A percentile compares a stretch with the other conserved stretches of the same genome.
Conservation (phyloP, 1,140 invertebrate genomes). For the Scaptomyza pallida region DNA sequence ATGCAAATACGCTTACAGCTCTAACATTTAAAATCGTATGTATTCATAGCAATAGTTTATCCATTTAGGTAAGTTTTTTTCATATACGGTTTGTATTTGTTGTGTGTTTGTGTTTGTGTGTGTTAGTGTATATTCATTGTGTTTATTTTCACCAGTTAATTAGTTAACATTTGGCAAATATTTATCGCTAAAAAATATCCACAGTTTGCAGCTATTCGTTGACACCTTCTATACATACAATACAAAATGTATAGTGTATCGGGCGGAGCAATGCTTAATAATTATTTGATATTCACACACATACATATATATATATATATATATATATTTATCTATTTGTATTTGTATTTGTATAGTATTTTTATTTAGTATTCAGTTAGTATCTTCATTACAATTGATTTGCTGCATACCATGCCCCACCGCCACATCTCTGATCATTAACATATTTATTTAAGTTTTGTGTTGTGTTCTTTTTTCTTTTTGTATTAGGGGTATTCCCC, state of each 20-base stretch:
- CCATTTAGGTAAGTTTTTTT: too few relatives aligned
- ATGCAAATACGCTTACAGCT: constrained; percentile 25
- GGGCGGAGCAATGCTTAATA: constrained; percentile 9
- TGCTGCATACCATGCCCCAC: neutral
- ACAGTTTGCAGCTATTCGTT: constrained; percentile 6
- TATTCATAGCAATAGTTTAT: too few relatives aligned
- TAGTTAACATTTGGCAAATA: constrained; percentile 11
- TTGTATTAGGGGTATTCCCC: neutral
- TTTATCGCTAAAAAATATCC: constrained; percentile 12
- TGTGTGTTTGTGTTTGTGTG: neutral
- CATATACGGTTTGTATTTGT: neutral
- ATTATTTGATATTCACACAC: neutral
- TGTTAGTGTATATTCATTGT: constrained; percentile 9
- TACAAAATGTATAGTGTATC: neutral
- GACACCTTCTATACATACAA: neutral
- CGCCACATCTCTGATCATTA: neutral
- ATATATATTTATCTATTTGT: neutral
- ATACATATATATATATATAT: neutral
- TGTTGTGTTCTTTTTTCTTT: neutral
- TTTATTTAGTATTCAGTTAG: neutral
- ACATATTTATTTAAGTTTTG: neutral
- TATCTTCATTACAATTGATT: neutral
- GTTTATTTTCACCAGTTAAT: constrained; percentile 13
- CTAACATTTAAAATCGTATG: constrained; percentile 37
- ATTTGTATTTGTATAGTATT: neutral